These are phyloP conservation scores for Dysmachus trigonus DNA, from an alignment of 2,888 invertebrate species.

Conservation along the genomic window DNA sequence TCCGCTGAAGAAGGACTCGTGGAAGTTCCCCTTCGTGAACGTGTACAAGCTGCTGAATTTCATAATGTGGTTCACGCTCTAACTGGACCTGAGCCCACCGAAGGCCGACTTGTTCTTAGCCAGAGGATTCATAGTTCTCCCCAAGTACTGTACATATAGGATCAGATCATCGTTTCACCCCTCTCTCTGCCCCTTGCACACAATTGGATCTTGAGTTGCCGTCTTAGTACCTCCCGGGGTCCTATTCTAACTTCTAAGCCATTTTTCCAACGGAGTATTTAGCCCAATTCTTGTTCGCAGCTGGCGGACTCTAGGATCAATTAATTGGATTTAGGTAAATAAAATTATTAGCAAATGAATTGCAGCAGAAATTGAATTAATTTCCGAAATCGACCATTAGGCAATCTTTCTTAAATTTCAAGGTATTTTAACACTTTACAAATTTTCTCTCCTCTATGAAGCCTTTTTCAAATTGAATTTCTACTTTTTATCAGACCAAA, in stretches of 20 bases:
- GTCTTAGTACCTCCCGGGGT: background rate
- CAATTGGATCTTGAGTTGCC: background rate
- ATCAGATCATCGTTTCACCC: background rate
- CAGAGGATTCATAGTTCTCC: background rate
- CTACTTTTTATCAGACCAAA: background rate
- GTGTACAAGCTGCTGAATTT: conserved; percentile 69
- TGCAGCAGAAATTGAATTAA: background rate
- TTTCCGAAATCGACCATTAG: background rate
- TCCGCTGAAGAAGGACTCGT: conserved; percentile 55
- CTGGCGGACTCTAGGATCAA: background rate
- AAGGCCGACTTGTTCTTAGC: background rate
- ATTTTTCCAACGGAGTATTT: background rate
- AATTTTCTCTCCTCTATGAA: background rate
- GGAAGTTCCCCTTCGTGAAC: conserved; percentile 65
- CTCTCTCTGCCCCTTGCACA: background rate
- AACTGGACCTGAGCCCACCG: conserved; percentile 52
- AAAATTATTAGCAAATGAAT: background rate
- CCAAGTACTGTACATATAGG: background rate
- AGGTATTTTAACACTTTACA: background rate
- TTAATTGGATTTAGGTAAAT: background rate
- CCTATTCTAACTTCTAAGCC: background rate
- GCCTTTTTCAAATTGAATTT: background rate
- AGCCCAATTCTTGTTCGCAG: background rate
- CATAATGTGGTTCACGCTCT: conserved; percentile 72
- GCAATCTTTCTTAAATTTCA: background rate